These are phyloP conservation scores for Acinonyx jubatus DNA, from an alignment of 2,113 vertebrate genomes.

Conservation along the genomic window DNA sequence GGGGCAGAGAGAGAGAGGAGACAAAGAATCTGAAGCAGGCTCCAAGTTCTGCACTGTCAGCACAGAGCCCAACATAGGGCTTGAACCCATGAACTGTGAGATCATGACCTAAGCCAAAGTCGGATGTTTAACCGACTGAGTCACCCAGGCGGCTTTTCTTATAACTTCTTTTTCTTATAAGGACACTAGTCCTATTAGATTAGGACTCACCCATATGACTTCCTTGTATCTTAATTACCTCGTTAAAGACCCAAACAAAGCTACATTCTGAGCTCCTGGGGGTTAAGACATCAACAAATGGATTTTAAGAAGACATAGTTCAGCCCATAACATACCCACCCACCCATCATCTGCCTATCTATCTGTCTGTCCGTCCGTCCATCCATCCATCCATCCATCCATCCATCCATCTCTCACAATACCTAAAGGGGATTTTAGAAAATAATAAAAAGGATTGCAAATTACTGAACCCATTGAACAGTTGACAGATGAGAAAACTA, in stretches of 20 bases:
- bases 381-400: background rate
- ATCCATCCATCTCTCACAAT: background rate
- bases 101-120: too few species aligned
- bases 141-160: too few species aligned
- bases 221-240: background rate
- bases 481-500: background rate
- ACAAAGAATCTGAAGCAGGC: too few species aligned
- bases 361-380: too few species aligned
- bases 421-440: background rate
- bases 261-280: background rate
- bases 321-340: background rate
- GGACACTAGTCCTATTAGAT: background rate
- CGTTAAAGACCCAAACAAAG: background rate
- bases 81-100: too few species aligned
- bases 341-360: too few species aligned
- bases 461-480: background rate
- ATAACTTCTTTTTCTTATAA: background rate
- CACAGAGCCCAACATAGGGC: too few species aligned
- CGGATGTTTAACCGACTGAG: too few species aligned
- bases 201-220: background rate
- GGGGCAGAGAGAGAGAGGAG: too few species aligned
- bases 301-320: background rate
- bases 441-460: conserved; percentile 14
- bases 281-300: background rate
- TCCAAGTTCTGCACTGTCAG: too few species aligned